Base-by-base conservation (phyloP, 1,140 invertebrate genomes). In the Lethrus apterus region DNA sequence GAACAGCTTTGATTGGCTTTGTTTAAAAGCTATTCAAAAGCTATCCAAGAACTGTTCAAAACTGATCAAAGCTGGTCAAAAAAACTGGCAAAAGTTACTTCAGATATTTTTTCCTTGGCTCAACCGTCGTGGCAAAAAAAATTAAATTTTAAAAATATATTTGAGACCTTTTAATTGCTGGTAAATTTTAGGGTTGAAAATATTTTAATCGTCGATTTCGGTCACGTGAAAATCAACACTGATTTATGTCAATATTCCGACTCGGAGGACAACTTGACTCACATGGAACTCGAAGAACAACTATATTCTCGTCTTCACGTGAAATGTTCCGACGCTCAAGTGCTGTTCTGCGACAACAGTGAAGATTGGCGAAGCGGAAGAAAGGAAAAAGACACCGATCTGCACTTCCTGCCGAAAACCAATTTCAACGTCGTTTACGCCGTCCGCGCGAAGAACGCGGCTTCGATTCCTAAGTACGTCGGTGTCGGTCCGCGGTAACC, bases 281-380 rank as follows among this genome's bases (percentile, higher is more conserved):
- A 84, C 57, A 86, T 86, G 77, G 86, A 90, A 70, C 66, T 89
- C 11, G 86, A 89, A 60, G 84, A 88, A 65, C 72, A 81, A 44
- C 67, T 90, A 1, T 91, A 89, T 56, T 86, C 89, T 54, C 71
- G 86, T 55, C 76, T 89, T 41, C 79, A 83, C 51, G 70, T 88
- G 3, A 36, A 42, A 10, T 34, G 38, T 14, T 77, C 75, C 35
- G 78, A 79, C 59, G 75, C 81, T 52, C 86, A 84, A 68, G 65
- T 78, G 3, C 50, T 80, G 18, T 78, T 80, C 60, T 76, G 75
- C 56, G 73, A 75, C 51, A 70, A 69, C 68, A 77, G 76, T 14
- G 85, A 88, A 50, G 77, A 84, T 41, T 91, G 86, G 86, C 75
- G 84, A 40, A 79, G 81, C 32, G 74, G 76, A 0, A 74, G 81